Conservation (phyloP, 2,113 vertebrate genomes). For the Dasyprocta punctata region DNA sequence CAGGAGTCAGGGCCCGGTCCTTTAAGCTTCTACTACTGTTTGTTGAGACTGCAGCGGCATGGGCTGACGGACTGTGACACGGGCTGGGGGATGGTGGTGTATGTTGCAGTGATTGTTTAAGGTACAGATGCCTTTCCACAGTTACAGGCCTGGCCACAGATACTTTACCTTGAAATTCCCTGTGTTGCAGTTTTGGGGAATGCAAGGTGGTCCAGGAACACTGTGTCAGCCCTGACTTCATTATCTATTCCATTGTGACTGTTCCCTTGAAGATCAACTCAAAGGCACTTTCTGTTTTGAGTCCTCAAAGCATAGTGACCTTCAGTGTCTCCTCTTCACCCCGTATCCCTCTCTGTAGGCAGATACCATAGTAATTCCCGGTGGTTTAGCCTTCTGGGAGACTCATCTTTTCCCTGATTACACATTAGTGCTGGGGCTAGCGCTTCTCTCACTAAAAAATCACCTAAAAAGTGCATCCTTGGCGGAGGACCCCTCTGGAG, state of each 20-base stretch:
- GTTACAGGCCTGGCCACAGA: not conserved
- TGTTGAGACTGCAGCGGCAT: not conserved
- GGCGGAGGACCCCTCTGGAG: not conserved
- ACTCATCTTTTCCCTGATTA: not conserved
- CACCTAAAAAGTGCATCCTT: not conserved
- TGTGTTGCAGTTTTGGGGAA: not conserved
- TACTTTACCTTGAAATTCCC: not conserved
- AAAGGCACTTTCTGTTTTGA: not conserved
- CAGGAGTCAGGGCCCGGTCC: not conserved
- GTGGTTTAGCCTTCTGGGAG: not conserved
- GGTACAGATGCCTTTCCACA: rapidly evolving
- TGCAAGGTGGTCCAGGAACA: not conserved
- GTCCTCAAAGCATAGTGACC: not conserved
- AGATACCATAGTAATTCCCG: not conserved
- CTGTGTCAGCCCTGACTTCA: not conserved
- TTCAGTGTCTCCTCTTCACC: not conserved
- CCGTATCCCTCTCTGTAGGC: not conserved
- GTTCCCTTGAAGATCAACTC: not conserved
- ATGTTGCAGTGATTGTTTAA: not conserved
- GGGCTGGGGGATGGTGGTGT: no score
- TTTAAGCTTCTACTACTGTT: not conserved
- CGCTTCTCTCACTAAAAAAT: not conserved
- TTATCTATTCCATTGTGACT: not conserved
- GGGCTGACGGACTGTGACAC: not conserved
- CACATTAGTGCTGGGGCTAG: not conserved